Evolutionary conservation across 2,113 vertebrate genomes (phyloP).

Genomic region (Enhydra lutris): DNA sequence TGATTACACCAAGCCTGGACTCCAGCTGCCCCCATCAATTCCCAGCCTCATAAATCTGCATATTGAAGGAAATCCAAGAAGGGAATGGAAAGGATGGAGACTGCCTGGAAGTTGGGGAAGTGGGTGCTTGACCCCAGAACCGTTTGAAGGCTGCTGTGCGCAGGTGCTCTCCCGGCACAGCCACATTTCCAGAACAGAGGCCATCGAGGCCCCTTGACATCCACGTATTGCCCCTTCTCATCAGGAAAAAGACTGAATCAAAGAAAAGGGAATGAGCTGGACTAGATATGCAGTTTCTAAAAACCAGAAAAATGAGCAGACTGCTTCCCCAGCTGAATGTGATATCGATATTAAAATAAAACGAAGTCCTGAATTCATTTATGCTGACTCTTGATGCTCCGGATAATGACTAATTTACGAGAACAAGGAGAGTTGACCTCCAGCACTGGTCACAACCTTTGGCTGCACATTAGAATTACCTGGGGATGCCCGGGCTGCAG

Average conservation of each 20-base stretch:
- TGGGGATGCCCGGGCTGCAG: not conserved
- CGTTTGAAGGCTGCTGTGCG: not conserved
- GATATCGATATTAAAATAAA: slow-evolving; percentile 23
- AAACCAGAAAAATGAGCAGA: not conserved
- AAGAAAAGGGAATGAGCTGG: not conserved
- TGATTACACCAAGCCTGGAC: not conserved
- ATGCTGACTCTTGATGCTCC: not conserved
- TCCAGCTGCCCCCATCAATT: not conserved
- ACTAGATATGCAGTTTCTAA: not conserved
- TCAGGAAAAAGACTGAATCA: not conserved
- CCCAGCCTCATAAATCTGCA: not conserved
- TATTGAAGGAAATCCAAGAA: not conserved
- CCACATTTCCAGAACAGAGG: not conserved
- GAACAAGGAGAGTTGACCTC: not conserved
- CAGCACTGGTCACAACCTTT: not conserved
- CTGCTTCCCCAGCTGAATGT: not conserved
- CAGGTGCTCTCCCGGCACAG: rapidly evolving
- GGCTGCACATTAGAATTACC: not conserved
- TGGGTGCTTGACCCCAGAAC: not conserved
- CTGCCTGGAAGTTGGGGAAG: not conserved
- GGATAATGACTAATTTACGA: not conserved
- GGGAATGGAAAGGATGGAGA: not conserved
- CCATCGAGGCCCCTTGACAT: not conserved
- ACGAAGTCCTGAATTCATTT: not conserved
- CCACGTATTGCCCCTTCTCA: not conserved